These are phyloP conservation scores for Drosophila guanche DNA, from an alignment of 1,140 invertebrate genomes.

Conservation along the genomic window DNA sequence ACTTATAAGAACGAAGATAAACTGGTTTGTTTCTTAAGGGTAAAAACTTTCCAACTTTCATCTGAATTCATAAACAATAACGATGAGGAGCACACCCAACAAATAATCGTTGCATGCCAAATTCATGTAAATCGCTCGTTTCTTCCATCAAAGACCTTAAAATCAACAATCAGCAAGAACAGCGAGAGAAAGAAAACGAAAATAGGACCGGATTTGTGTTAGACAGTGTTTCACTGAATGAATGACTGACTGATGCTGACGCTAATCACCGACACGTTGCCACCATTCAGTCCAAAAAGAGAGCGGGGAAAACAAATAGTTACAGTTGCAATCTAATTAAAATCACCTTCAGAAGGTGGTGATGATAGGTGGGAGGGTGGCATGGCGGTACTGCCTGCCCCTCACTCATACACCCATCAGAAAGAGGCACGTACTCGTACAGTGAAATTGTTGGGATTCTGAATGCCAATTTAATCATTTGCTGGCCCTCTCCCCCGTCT, in stretches of 20 bases:
- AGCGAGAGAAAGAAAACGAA: not conserved
- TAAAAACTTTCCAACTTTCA: slow-evolving; percentile 50
- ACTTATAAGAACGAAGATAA: slow-evolving; percentile 5
- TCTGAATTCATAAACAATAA: slow-evolving; percentile 26
- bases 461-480: slow-evolving; percentile 46
- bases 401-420: not conserved
- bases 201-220: slow-evolving; percentile 5
- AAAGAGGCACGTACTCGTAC: not conserved
- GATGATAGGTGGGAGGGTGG: slow-evolving; percentile 6
- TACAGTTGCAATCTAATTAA: slow-evolving; percentile 70
- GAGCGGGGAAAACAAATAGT: slow-evolving; percentile 15
- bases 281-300: slow-evolving; percentile 18
- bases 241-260: slow-evolving; percentile 20
- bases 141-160: slow-evolving; percentile 2
- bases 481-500: not conserved
- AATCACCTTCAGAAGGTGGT: slow-evolving; percentile 69
- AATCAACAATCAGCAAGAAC: slow-evolving; percentile 19
- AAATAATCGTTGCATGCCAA: slow-evolving; percentile 42
- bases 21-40: slow-evolving; percentile 3
- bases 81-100: not conserved
- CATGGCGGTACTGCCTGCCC: not conserved
- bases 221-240: slow-evolving; percentile 1
- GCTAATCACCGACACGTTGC: slow-evolving; percentile 50
- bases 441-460: slow-evolving; percentile 17
- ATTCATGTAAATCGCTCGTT: slow-evolving; percentile 48